Evolutionary conservation across 2,888 invertebrate genomes (phyloP).

Genomic region (Glomeris marginata): DNA sequence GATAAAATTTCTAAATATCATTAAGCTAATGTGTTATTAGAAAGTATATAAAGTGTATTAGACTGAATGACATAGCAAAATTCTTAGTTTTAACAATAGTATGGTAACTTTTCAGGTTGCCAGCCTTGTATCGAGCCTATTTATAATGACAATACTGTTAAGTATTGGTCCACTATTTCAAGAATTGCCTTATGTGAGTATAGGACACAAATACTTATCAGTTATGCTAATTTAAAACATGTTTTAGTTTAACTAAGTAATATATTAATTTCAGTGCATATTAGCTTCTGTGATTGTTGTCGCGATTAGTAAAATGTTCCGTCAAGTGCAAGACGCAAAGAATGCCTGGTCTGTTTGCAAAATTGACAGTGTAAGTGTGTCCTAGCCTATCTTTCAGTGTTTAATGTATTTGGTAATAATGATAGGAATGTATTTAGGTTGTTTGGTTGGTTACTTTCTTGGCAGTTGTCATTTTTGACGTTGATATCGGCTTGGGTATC

Average conservation of each 20-base stretch:
- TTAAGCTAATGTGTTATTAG: too few relatives aligned
- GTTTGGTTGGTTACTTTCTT: conserved; percentile 69
- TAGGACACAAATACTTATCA: too few relatives aligned
- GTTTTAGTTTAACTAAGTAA: background rate
- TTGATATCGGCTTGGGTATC: conserved; percentile 60
- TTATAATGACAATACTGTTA: conserved; percentile 62
- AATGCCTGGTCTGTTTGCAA: conserved; percentile 60
- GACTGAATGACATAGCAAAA: too few relatives aligned
- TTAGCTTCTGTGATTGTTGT: conserved; percentile 66
- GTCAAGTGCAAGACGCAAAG: conserved; percentile 50
- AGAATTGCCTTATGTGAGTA: conserved; percentile 54
- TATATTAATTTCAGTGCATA: conserved; percentile 43
- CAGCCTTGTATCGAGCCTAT: conserved; percentile 55
- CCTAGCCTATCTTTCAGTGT: too few relatives aligned
- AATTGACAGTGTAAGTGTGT: conserved; percentile 43
- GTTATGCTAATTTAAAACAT: background rate
- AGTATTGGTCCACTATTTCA: conserved; percentile 81
- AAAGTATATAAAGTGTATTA: too few relatives aligned
- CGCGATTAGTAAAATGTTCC: conserved; percentile 58
- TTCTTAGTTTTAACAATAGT: too few relatives aligned
- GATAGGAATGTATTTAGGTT: conserved; percentile 20
- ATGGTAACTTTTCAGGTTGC: conserved; percentile 75
- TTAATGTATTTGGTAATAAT: too few relatives aligned
- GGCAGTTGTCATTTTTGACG: conserved; percentile 56
- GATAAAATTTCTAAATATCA: too few relatives aligned